These are phyloP conservation scores for Melanotaenia trifasciata DNA, from an alignment of 2,797 vertebrate species.

Conservation along the genomic window DNA sequence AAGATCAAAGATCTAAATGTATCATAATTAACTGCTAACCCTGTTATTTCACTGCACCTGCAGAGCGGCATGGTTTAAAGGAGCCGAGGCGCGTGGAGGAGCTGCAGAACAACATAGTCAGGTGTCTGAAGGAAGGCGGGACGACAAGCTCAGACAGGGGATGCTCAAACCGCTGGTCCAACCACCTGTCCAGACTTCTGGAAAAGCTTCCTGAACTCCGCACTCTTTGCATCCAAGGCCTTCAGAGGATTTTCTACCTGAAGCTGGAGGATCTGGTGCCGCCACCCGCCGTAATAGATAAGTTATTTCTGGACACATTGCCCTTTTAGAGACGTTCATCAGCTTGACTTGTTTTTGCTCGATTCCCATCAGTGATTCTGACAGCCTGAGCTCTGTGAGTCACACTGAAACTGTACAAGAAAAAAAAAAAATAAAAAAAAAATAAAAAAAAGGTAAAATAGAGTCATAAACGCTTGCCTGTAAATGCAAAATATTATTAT, in stretches of 20 bases:
- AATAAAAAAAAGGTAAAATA: background rate
- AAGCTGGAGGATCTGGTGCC: slow-evolving; percentile 98
- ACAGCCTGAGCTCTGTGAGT: slow-evolving; percentile 9
- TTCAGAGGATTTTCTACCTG: slow-evolving; percentile 99
- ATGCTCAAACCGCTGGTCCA: slow-evolving; percentile 84
- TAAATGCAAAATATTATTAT: background rate
- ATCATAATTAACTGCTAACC: background rate
- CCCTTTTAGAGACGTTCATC: slow-evolving; percentile 87
- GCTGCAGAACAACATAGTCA: slow-evolving; percentile 93
- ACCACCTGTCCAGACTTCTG: slow-evolving; percentile 93
- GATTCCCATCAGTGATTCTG: slow-evolving; percentile 6
- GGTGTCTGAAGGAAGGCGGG: slow-evolving; percentile 92
- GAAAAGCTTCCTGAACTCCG: slow-evolving; percentile 96
- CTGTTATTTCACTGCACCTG: slow-evolving; percentile 1
- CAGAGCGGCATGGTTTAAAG: slow-evolving; percentile 96
- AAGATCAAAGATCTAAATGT: background rate
- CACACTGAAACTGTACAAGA: background rate
- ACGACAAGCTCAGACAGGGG: slow-evolving; percentile 83
- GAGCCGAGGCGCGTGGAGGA: slow-evolving; percentile 94
- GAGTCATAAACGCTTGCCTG: background rate
- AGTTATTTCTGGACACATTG: slow-evolving; percentile 97
- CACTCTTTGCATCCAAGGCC: slow-evolving; percentile 95
- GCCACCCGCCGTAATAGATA: slow-evolving; percentile 96
- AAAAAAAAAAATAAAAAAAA: background rate
- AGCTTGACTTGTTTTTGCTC: slow-evolving; percentile 2